Conservation (phyloP, 2,888 invertebrate genomes). For the Nephrotoma guestfalica region DNA sequence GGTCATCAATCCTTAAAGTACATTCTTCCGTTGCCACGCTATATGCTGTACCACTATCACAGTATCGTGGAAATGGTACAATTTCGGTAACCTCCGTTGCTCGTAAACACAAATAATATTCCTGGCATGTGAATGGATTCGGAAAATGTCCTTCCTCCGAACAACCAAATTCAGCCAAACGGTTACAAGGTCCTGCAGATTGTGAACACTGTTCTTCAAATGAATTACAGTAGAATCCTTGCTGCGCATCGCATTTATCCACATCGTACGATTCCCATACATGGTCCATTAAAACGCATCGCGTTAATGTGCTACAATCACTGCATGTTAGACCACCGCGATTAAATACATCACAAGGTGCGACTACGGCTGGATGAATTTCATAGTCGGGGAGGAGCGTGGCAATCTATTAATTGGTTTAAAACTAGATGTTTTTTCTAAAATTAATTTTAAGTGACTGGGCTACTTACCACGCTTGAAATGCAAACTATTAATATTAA, state of each 20-base stretch:
- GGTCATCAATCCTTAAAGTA: background rate
- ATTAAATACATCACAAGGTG: background rate
- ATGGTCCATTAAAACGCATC: background rate
- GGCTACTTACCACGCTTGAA: background rate
- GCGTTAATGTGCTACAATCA: background rate
- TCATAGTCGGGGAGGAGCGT: background rate
- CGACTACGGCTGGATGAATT: background rate
- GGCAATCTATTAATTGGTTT: background rate
- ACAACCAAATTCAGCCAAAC: background rate
- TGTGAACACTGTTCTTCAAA: background rate
- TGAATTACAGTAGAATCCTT: background rate
- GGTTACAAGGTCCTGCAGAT: background rate
- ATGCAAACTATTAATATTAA: background rate
- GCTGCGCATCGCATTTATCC: background rate
- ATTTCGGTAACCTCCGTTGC: background rate
- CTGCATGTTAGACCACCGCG: background rate
- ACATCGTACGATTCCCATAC: background rate
- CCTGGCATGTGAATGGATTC: background rate
- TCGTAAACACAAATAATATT: background rate
- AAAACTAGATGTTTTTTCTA: background rate
- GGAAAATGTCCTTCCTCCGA: background rate
- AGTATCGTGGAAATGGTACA: background rate
- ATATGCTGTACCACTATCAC: background rate
- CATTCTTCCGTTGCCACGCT: background rate
- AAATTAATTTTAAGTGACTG: background rate